Base-by-base conservation (phyloP, 2,797 vertebrate species). In the Anguilla megastoma region DNA sequence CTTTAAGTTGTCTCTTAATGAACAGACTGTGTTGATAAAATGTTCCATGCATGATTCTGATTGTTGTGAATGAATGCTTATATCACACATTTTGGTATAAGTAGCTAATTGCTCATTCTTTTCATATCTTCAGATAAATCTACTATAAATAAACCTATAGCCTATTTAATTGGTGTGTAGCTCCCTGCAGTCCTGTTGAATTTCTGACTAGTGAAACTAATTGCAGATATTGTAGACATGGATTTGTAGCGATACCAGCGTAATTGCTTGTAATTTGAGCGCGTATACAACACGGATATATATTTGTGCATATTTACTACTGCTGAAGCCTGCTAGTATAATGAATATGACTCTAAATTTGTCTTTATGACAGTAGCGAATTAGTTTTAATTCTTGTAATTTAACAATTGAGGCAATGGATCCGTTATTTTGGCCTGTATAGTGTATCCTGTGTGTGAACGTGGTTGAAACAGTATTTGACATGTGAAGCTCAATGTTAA, bases 401-500 rank as follows among this genome's bases (percentile, higher is more conserved):
- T 18, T 41, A 36, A 5, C 21, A 50, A 21, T 6, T 79, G 14
- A 60, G 83, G 76, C 33, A 36, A 36, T 58, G 45, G 80, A 83
- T 82, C 76, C 33, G 76, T 21, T 85, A 60, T 66, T 83, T 41
- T 87, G 52, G 30, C 36, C 66, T 69, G 27, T 6, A 63, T n/a
- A 50, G 86, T 41, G 45, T 14, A 27, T 66, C 80, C 30, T 87
- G 54, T 60, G 79, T 87, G 86, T 12, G 74, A 48, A 60, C 9
- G 8, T 12, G 74, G 33, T 33, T 56, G 86, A 83, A 50, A 33
- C 41, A 33, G 14, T n/a, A n/a, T 45, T 80, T 63, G 76, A 8
- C 85, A 45, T 50, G 12, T 33, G 30, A 80, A 80, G 41, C 18
- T 82, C 18, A n/a, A 18, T 50, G 18, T 50, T n/a, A 50, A 18